Evolutionary conservation across 2,888 invertebrate genomes (phyloP), one percentile per base, ranked within the genome.

Genomic region (Gisinianus flammeolus): DNA sequence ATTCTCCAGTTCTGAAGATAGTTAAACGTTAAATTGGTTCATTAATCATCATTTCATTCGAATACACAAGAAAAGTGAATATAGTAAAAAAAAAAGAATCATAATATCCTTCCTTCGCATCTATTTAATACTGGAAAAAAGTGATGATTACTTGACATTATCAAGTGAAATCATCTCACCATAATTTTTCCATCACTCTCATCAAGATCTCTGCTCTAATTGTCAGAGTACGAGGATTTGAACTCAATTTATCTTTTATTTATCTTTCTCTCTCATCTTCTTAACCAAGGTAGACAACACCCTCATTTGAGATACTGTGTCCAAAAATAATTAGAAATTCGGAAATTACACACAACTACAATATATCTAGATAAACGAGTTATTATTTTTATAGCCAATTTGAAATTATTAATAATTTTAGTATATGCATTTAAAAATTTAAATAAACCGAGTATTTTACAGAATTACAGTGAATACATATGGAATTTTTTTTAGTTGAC

Each of bases 111-210:
- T n/a, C 22, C 62, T 62, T 62, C 26, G 24, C n/a, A n/a, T 54
- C n/a, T 54, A n/a, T 44, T 16, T 44, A 44, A 16, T 10, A 16
- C 8, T n/a, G 8, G 62, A 62, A 26, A 12, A 62, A 62, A 62
- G 62, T 28, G 24, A 62, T 62, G 62, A 62, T 62, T 62, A 62
- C 62, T 16, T 62, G 62, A 62, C 62, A 26, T 8, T 10, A 62
- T 12, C 19, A 10, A 44, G 16, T n/a, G 54, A n/a, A n/a, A 54
- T 10, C 44, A 44, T n/a, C n/a, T n/a, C n/a, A n/a, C n/a, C n/a
- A n/a, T n/a, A n/a, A n/a, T n/a, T n/a, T n/a, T n/a, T n/a, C n/a
- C n/a, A n/a, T n/a, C n/a, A n/a, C n/a, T n/a, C n/a, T n/a, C n/a
- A n/a, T n/a, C n/a, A n/a, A n/a, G n/a, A n/a, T n/a, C n/a, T n/a